A percentile compares a stretch with the other conserved stretches of the same genome.
These are phyloP conservation scores for Azorinus chamasolen DNA, from an alignment of 2,888 invertebrate species.

Conservation along the genomic window DNA sequence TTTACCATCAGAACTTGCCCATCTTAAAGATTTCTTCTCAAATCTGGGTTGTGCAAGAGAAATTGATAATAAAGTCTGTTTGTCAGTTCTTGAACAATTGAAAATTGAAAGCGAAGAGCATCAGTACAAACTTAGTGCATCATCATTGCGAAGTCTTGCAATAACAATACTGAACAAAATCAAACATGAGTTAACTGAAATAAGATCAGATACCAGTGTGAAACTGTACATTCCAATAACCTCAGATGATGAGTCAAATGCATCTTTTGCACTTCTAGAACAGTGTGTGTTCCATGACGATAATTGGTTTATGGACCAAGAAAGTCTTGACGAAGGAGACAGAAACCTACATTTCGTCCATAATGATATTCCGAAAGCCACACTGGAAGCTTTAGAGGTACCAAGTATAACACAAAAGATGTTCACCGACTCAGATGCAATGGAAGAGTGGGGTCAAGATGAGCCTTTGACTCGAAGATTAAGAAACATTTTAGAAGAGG, in stretches of 20 bases:
- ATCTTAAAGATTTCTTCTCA: constrained; percentile 30
- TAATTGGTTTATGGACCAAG: constrained; percentile 15
- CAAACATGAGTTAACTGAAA: background rate
- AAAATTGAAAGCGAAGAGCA: background rate
- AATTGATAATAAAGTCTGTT: background rate
- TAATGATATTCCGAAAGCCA: constrained; percentile 41
- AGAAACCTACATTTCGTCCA: constrained; percentile 32
- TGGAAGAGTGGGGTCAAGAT: constrained; percentile 74
- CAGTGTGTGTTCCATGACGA: constrained; percentile 56
- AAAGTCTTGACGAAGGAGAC: background rate
- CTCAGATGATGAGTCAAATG: background rate
- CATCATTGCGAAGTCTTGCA: background rate
- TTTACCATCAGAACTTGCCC: constrained; percentile 37
- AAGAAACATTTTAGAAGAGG: constrained; percentile 68
- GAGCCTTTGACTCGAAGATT: constrained; percentile 77
- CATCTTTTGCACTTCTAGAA: constrained; percentile 63
- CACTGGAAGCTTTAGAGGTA: constrained; percentile 73
- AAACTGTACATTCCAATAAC: constrained; percentile 26
- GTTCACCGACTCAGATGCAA: constrained; percentile 64
- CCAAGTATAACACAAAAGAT: constrained; percentile 72
- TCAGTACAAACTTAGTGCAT: background rate
- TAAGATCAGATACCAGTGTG: no score
- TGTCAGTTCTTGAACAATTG: constrained; percentile 2
- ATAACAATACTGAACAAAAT: constrained; percentile 40
- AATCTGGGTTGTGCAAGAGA: constrained; percentile 19